Evolutionary conservation across 2,888 invertebrate genomes (phyloP).

Genomic region (Agrotis puta): DNA sequence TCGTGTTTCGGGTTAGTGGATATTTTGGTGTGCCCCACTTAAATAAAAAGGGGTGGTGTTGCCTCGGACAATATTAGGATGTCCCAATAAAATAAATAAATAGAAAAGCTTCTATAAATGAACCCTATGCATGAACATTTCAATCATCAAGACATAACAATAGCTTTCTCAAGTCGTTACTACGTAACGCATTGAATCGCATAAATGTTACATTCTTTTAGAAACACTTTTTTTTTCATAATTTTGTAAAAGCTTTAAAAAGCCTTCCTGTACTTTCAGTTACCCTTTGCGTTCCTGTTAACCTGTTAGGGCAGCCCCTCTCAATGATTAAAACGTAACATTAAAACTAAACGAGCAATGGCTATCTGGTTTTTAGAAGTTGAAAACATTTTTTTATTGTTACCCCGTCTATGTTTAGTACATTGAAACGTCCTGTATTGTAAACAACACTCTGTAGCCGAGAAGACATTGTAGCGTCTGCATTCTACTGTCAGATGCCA

Average conservation of each 20-base stretch:
- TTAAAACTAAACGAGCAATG: background rate
- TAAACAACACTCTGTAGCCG: slow-evolving; percentile 3
- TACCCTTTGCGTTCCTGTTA: too few relatives aligned
- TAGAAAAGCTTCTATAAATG: background rate
- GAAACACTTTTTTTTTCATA: too few relatives aligned
- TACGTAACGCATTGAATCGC: too few relatives aligned
- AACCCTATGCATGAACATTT: too few relatives aligned
- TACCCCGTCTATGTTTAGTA: background rate
- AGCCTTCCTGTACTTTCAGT: too few relatives aligned
- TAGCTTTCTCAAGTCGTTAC: too few relatives aligned
- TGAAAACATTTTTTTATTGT: background rate
- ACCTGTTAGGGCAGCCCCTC: too few relatives aligned
- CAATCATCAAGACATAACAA: too few relatives aligned
- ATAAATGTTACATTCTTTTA: too few relatives aligned
- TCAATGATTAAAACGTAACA: too few relatives aligned
- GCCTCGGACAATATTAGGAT: slow-evolving; percentile 24
- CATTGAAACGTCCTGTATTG: background rate
- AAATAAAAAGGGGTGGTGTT: slow-evolving; percentile 43
- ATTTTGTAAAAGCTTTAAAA: too few relatives aligned
- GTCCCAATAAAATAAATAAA: slow-evolving; percentile 22
- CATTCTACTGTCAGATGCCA: slow-evolving; percentile 32
- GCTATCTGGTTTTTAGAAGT: background rate
- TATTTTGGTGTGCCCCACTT: slow-evolving; percentile 46
- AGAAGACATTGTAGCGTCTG: slow-evolving; percentile 6
- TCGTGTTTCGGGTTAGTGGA: slow-evolving; percentile 34